A percentile compares a stretch with the other conserved stretches of the same genome.
phyloP scores from a whole-genome alignment of 2,888 invertebrate genomes.

The Agrotis clavis region DNA sequence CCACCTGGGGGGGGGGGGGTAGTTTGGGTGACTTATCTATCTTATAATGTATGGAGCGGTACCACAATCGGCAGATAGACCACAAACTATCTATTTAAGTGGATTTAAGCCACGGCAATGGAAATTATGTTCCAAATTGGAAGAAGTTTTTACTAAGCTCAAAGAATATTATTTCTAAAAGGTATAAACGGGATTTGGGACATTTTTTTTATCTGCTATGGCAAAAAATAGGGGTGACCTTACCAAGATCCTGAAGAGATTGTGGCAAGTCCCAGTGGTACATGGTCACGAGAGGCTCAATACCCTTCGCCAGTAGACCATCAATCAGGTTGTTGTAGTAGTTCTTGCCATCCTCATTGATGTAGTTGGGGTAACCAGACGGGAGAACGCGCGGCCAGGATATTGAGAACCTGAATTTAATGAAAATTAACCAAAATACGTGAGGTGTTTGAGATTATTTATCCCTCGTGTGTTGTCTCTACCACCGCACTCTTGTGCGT shows the following conservation, averaged over 20 bases:
- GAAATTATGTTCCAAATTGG: no score
- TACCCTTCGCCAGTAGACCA: slow-evolving; percentile 82
- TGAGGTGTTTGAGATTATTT: no score
- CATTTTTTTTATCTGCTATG: no score
- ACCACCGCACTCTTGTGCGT: no score
- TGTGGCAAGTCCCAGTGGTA: slow-evolving; percentile 84
- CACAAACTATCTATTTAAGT: no score
- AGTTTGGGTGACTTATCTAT: not conserved
- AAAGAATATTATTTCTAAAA: no score
- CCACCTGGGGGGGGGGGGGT: slow-evolving; percentile 87
- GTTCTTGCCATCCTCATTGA: slow-evolving; percentile 82
- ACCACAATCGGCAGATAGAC: no score
- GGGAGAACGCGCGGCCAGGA: slow-evolving; percentile 93
- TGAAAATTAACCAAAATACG: not conserved
- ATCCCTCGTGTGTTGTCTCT: no score
- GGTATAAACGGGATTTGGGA: no score
- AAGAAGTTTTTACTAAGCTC: no score
- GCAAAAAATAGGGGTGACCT: slow-evolving; percentile 3
- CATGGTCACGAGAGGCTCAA: slow-evolving; percentile 88
- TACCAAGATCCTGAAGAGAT: slow-evolving; percentile 75
- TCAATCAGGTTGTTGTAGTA: slow-evolving; percentile 91
- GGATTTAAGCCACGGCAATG: no score
- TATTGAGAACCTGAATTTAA: slow-evolving; percentile 88
- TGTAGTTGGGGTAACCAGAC: slow-evolving; percentile 87
- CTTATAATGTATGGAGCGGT: no score